Base-by-base conservation (phyloP, 2,888 invertebrate species). In the Notodonta ziczac region DNA sequence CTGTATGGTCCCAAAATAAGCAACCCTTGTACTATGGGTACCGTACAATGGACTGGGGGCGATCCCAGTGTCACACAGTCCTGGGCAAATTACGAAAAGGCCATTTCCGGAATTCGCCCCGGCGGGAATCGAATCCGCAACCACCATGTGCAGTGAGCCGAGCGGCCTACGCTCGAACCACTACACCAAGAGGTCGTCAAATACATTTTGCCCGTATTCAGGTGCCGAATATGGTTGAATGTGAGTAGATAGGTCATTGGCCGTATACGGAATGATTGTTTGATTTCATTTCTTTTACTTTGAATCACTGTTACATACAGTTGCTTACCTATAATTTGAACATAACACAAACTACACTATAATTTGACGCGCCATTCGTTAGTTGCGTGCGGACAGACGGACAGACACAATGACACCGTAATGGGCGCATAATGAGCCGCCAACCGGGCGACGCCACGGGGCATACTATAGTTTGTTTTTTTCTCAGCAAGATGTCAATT, bases 321-420 rank as follows among this genome's bases (percentile, higher is more conserved):
- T 39, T 39, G n/a, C 8, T 6, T 9, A 40, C 13, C 55, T 39
- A 39, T 55, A 40, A 55, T 55, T 16, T n/a, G 1, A 40, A 39
- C 5, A 39, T 35, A 32, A 53, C 35, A 54, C 35, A 54, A 13
- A 40, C 4, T 40, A 40, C 39, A 55, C 16, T 55, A 40, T 66
- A 67, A 65, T 69, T 72, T 74, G 66, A 74, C 69, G 59, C 60
- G 61, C 69, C 68, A 61, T 65, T 55, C 40, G 55, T 55, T 40
- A 40, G 53, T 53, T 53, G 53, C 55, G 39, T 40, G 55, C 67
- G 58, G 69, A 66, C 74, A 69, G 73, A 69, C 74, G 60, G 77
- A 78, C 78, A 61, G 79, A 78, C 77, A 69, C 52, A 72, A 65
- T 73, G 81, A 81, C 79, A 73, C 62, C 60, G 73, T 83, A 81